A percentile compares a stretch with the other conserved stretches of the same genome.
Evolutionary conservation across 1,140 invertebrate species (phyloP).

Genomic region (Solenopsis invicta): DNA sequence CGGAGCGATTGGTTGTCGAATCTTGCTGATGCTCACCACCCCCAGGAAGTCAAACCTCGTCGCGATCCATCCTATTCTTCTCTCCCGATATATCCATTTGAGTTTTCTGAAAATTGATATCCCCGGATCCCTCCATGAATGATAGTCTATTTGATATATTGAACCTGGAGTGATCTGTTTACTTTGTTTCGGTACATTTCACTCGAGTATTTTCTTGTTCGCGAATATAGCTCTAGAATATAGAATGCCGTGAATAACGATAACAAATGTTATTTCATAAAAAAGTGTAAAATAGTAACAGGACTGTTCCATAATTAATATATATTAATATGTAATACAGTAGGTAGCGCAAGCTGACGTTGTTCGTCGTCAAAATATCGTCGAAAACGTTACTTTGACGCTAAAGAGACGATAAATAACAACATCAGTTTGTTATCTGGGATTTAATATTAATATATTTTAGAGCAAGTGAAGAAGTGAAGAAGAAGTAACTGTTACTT

Average conservation of each 20-base stretch:
- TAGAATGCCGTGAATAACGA: background rate
- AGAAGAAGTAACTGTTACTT: background rate
- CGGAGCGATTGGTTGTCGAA: background rate
- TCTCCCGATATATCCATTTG: background rate
- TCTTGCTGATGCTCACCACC: background rate
- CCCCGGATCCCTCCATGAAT: background rate
- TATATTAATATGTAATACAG: background rate
- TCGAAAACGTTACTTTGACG: too few relatives aligned
- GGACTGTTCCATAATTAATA: too few relatives aligned
- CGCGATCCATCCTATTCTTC: background rate
- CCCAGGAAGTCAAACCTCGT: too few relatives aligned
- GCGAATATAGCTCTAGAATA: background rate
- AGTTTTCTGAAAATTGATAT: slow-evolving; percentile 32
- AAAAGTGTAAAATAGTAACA: background rate
- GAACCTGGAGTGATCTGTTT: slow-evolving; percentile 27
- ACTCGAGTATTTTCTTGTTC: slow-evolving; percentile 18
- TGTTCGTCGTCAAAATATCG: too few relatives aligned
- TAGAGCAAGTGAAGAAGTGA: background rate
- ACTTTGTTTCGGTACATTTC: slow-evolving; percentile 40
- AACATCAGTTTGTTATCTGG: too few relatives aligned
- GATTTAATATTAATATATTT: background rate
- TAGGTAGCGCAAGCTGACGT: too few relatives aligned
- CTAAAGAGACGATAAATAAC: too few relatives aligned
- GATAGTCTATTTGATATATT: slow-evolving; percentile 30
- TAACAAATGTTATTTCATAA: background rate